Evolutionary conservation across 2,113 vertebrate genomes (phyloP).

Genomic region (Taurulus bubalis): DNA sequence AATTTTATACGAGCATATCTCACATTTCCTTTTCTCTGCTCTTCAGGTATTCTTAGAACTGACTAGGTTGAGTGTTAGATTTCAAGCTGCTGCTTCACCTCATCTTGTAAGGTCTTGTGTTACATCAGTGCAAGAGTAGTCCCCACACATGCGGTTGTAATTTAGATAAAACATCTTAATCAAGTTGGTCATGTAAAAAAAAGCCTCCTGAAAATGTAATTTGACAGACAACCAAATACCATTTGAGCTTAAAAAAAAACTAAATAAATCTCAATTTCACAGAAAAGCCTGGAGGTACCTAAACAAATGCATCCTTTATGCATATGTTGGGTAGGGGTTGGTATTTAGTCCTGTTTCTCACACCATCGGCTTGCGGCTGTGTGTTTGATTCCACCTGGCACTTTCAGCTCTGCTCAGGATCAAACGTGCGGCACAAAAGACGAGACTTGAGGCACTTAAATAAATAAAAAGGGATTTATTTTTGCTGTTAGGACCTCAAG

Average conservation of each 20-base stretch:
- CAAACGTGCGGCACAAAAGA: conserved; percentile 51
- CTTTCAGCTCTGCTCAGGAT: conserved; percentile 30
- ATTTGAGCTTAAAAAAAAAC: conserved; percentile 2
- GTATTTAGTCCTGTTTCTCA: conserved; percentile 20
- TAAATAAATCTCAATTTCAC: not conserved
- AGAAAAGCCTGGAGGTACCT: conserved; percentile 12
- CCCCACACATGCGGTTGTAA: conserved; percentile 2
- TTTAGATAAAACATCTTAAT: conserved; percentile 7
- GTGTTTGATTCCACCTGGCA: conserved; percentile 42
- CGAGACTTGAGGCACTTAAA: conserved; percentile 33
- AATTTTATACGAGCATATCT: not conserved
- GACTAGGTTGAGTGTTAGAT: conserved; percentile 14
- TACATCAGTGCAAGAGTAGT: not conserved
- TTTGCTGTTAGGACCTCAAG: conserved; percentile 18
- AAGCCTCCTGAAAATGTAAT: not conserved
- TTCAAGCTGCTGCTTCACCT: conserved; percentile 18
- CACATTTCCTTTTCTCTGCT: not conserved
- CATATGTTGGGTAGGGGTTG: not conserved
- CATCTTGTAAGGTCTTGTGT: conserved; percentile 1
- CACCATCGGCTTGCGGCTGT: conserved; percentile 38
- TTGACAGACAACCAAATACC: not conserved
- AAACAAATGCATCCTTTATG: conserved; percentile 1
- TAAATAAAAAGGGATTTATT: conserved; percentile 37
- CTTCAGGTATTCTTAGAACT: conserved; percentile 16
- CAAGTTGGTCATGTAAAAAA: conserved; percentile 1